A percentile compares a stretch with the other conserved stretches of the same genome.
These are phyloP conservation scores for Drosophila atripex DNA, from an alignment of 2,888 invertebrate genomes.

Conservation along the genomic window DNA sequence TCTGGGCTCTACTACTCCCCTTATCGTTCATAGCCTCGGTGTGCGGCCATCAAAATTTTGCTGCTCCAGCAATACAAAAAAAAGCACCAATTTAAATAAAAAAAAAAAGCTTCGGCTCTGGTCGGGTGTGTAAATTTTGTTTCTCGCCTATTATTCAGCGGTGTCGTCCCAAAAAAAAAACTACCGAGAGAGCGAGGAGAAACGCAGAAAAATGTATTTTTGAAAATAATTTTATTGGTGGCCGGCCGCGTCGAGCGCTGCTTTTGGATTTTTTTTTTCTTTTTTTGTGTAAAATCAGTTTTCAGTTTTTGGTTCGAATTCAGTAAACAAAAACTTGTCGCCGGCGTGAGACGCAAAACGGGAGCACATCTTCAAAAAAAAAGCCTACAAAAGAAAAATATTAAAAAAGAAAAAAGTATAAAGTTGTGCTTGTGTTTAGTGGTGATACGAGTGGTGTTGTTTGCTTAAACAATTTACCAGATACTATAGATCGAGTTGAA, in stretches of 20 bases:
- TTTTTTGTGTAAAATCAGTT: conserved; percentile 65
- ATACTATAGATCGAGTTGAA: conserved; percentile 66
- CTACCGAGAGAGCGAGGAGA: conserved; percentile 38
- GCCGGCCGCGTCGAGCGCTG: conserved; percentile 20
- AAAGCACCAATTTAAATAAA: not conserved
- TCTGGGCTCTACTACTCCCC: not conserved
- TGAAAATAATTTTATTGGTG: conserved; percentile 67
- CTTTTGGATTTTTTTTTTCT: conserved; percentile 42
- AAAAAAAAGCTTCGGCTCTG: conserved; percentile 36
- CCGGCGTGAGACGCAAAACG: conserved; percentile 74
- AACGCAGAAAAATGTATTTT: conserved; percentile 61
- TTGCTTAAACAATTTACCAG: conserved; percentile 74
- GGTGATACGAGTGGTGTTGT: conserved; percentile 53
- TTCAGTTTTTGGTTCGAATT: conserved; percentile 74
- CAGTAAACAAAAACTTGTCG: conserved; percentile 83
- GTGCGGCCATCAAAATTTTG: conserved; percentile 9
- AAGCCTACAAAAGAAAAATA: not conserved
- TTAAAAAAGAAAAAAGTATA: conserved; percentile 9
- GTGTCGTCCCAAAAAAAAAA: conserved; percentile 17
- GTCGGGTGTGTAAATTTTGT: conserved; percentile 41
- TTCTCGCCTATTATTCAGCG: conserved; percentile 40
- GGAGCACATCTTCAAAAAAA: conserved; percentile 40
- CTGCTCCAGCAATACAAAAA: conserved; percentile 30
- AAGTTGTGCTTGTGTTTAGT: not conserved
- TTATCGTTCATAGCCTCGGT: conserved; percentile 30